Conservation (phyloP, 37 sponge, comb jelly and placozoan genomes). For the Bolinopsis microptera region DNA sequence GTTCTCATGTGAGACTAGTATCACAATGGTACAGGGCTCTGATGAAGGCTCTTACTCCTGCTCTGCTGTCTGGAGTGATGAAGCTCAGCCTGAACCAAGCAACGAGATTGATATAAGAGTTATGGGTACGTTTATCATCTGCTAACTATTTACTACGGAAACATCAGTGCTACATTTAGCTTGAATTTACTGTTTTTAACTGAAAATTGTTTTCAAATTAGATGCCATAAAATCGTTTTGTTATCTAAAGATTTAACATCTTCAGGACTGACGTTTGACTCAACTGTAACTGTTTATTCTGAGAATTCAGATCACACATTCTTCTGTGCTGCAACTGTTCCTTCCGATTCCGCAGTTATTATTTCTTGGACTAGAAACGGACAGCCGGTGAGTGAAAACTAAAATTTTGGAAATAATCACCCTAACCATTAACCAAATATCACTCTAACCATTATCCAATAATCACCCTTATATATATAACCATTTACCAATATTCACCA, state of each 20-base stretch:
- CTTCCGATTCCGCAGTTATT: not conserved
- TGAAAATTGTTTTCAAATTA: too few relatives aligned
- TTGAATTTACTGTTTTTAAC: too few relatives aligned
- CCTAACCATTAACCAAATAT: not conserved
- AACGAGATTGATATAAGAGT: not conserved
- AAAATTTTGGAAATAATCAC: not conserved
- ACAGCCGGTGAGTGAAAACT: not conserved
- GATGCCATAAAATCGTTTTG: too few relatives aligned
- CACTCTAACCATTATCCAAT: too few relatives aligned
- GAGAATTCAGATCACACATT: conserved; percentile 10
- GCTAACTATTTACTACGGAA: too few relatives aligned
- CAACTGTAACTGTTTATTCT: not conserved
- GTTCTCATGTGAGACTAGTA: not conserved
- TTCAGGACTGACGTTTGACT: not conserved
- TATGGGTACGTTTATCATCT: not conserved
- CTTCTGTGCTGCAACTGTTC: not conserved
- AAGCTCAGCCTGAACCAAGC: not conserved
- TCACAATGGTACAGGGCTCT: not conserved
- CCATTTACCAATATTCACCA: too few relatives aligned
- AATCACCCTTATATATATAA: too few relatives aligned
- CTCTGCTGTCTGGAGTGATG: not conserved
- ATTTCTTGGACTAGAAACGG: conserved; percentile 21
- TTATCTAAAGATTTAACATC: too few relatives aligned
- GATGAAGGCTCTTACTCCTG: not conserved
- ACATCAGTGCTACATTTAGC: too few relatives aligned